Evolutionary conservation across 2,113 vertebrate species (phyloP).

Genomic region (Spilogale gracilis): DNA sequence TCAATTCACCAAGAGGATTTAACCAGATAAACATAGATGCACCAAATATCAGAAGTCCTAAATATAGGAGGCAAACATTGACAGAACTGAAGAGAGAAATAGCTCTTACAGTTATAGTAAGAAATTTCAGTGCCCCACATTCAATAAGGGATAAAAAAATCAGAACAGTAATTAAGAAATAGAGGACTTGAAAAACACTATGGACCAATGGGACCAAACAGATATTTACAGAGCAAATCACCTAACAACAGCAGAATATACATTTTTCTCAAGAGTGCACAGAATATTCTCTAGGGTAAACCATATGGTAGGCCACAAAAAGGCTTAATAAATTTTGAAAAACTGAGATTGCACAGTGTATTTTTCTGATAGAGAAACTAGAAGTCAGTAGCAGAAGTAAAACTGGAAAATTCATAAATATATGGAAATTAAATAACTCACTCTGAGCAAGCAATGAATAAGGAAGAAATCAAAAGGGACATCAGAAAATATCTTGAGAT

Average conservation of each 20-base stretch:
- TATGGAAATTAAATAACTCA: not conserved
- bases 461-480: not conserved
- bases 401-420: not conserved
- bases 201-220: not conserved
- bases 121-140: not conserved
- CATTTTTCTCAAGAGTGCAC: not conserved
- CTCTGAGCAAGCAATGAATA: not conserved
- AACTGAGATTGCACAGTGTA: not conserved
- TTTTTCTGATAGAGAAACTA: not conserved
- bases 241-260: not conserved
- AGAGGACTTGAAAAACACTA: not conserved
- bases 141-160: not conserved
- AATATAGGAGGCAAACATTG: not conserved
- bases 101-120: not conserved
- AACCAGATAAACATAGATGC: not conserved
- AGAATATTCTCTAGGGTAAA: not conserved
- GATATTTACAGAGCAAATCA: not conserved
- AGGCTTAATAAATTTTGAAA: not conserved
- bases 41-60: not conserved
- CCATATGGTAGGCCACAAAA: not conserved
- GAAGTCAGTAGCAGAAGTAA: not conserved
- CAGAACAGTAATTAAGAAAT: not conserved
- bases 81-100: not conserved
- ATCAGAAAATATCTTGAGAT: constrained; percentile 18
- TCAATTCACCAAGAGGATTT: not conserved